Conservation (phyloP, 2,888 invertebrate genomes). For the Dendrolimus pini region DNA sequence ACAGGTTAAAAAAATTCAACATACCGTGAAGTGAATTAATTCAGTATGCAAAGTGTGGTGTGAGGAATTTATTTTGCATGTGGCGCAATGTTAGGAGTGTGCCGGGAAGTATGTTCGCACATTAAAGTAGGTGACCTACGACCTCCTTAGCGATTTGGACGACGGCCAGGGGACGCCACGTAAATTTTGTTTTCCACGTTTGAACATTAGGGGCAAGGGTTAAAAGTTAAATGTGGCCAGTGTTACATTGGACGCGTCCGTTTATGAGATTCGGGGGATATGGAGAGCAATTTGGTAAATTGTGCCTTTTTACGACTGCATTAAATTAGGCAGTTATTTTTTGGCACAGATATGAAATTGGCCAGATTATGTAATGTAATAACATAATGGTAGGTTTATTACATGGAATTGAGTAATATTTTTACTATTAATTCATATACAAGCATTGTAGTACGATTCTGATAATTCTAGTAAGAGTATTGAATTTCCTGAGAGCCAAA, state of each 20-base stretch:
- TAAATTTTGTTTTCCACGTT: constrained; percentile 46
- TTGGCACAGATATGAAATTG: neutral
- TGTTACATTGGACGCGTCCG: neutral
- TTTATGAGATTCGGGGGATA: neutral
- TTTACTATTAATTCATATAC: too few relatives aligned
- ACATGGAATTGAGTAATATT: neutral
- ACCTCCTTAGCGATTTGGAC: constrained; percentile 52
- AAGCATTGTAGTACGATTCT: too few relatives aligned
- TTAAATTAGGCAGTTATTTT: neutral
- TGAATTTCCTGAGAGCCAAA: too few relatives aligned
- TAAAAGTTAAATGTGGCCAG: constrained; percentile 40
- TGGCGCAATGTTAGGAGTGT: constrained; percentile 15
- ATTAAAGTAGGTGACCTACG: constrained; percentile 59
- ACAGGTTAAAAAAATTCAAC: constrained; percentile 13
- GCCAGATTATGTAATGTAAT: neutral
- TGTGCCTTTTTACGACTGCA: neutral
- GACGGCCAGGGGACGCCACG: constrained; percentile 42
- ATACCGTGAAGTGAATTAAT: constrained; percentile 4
- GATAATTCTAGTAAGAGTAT: too few relatives aligned
- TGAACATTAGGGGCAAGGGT: constrained; percentile 40
- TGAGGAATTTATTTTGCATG: constrained; percentile 16
- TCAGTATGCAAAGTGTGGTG: constrained; percentile 11
- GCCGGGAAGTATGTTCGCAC: constrained; percentile 43
- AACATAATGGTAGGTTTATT: neutral
- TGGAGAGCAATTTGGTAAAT: neutral